Percentiles rank a stretch among this genome's conserved stretches.
These are phyloP conservation scores for Troglohyphantes excavatus DNA, from an alignment of 2,888 invertebrate genomes.

Conservation along the genomic window DNA sequence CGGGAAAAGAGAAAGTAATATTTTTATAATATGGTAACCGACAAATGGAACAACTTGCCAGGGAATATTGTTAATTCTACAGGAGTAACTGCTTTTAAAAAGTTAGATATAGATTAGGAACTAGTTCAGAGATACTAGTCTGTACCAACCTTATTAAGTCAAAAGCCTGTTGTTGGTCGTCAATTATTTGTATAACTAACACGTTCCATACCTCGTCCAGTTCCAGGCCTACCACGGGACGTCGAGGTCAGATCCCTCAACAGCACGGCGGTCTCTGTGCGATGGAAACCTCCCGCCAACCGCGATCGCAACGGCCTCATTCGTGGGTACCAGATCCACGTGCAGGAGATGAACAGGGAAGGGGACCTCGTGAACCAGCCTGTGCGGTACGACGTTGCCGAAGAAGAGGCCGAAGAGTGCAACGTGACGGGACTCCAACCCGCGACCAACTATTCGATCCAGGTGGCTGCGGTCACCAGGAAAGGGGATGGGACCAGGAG, in stretches of 20 bases:
- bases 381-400: slow-evolving; percentile 91
- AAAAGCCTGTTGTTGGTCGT: too few species aligned
- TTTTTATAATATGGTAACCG: too few species aligned
- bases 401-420: slow-evolving; percentile 88
- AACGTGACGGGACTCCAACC: slow-evolving; percentile 96
- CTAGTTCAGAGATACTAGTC: too few species aligned
- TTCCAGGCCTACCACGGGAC: slow-evolving; percentile 98
- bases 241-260: slow-evolving; percentile 94
- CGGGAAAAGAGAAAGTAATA: too few species aligned
- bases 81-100: too few species aligned
- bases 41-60: too few species aligned
- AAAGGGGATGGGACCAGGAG: slow-evolving; percentile 98
- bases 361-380: slow-evolving; percentile 92
- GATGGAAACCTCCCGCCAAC: slow-evolving; percentile 95
- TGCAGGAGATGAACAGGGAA: slow-evolving; percentile 94
- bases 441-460: slow-evolving; percentile 94
- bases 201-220: slow-evolving; percentile 86
- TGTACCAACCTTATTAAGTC: too few species aligned
- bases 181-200: too few species aligned
- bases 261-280: slow-evolving; percentile 96
- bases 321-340: slow-evolving; percentile 97
- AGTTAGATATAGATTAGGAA: too few species aligned
- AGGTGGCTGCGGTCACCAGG: slow-evolving; percentile 95
- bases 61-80: too few species aligned
- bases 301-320: slow-evolving; percentile 97